Conservation (phyloP, 2,113 vertebrate genomes). For the Nyctibius bracteatus region DNA sequence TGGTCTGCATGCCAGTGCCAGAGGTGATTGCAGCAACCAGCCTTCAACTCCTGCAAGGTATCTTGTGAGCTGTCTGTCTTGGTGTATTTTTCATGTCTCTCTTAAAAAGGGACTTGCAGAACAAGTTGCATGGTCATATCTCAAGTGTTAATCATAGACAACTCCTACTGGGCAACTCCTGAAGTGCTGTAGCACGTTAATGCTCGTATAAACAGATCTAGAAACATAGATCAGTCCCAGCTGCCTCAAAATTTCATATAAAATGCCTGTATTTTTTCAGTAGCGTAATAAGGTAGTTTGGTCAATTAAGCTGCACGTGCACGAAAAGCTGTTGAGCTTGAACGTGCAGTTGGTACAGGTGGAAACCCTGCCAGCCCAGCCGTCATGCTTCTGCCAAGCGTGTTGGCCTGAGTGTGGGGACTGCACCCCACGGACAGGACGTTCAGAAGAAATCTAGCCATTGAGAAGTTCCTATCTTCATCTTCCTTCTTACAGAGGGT, state of each 20-base stretch:
- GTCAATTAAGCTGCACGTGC: neutral
- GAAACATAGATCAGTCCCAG: neutral
- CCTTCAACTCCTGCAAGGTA: neutral
- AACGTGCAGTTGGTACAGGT: neutral
- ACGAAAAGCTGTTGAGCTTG: neutral
- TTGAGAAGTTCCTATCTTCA: neutral
- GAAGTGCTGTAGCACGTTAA: neutral
- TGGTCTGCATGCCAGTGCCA: neutral
- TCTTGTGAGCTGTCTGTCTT: neutral
- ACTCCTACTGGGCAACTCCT: neutral
- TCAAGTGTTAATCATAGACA: neutral
- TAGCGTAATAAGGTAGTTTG: neutral
- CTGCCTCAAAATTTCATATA: neutral
- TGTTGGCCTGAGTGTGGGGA: neutral
- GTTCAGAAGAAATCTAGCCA: neutral
- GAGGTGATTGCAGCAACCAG: neutral
- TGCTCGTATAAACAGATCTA: neutral
- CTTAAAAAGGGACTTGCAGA: neutral
- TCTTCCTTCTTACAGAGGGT: neutral
- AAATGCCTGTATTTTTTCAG: neutral
- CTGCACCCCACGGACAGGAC: neutral
- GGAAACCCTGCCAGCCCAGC: neutral
- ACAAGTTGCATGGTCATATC: fast-evolving
- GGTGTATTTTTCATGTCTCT: neutral
- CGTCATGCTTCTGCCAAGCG: fast-evolving